phyloP scores from a whole-genome alignment of 2,888 invertebrate species.

The Oligia strigilis region DNA sequence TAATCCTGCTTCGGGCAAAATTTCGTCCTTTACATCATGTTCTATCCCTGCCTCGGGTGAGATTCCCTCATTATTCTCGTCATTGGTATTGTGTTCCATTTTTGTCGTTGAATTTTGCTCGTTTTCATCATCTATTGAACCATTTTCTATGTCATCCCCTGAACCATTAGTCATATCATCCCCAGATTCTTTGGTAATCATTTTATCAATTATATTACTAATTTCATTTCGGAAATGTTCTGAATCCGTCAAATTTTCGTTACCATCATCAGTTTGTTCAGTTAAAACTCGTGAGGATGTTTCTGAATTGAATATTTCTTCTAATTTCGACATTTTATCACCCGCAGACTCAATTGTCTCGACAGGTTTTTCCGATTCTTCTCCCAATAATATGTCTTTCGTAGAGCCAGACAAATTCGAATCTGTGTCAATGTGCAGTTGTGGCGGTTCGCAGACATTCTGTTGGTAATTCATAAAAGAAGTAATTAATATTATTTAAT shows the following conservation, averaged over 20 bases:
- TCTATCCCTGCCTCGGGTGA: neutral
- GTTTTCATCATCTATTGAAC: slow-evolving; percentile 10
- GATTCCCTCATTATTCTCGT: neutral
- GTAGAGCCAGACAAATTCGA: neutral
- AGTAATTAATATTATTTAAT: neutral
- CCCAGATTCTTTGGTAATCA: slow-evolving; percentile 14
- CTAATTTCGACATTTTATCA: neutral
- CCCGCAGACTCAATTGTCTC: slow-evolving; percentile 1
- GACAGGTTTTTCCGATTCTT: slow-evolving; percentile 14
- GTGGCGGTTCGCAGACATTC: slow-evolving; percentile 63
- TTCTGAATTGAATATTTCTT: slow-evolving; percentile 6
- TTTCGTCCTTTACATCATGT: neutral
- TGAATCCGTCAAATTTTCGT: slow-evolving; percentile 13
- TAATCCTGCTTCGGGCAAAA: neutral
- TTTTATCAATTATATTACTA: slow-evolving; percentile 48
- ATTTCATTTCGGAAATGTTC: slow-evolving; percentile 64
- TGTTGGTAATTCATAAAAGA: slow-evolving; percentile 46
- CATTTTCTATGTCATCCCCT: slow-evolving; percentile 12
- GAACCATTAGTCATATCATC: slow-evolving; percentile 9
- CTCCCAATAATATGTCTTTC: slow-evolving; percentile 1
- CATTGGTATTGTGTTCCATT: neutral
- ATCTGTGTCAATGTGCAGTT: neutral
- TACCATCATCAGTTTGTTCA: slow-evolving; percentile 1
- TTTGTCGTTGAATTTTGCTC: slow-evolving; percentile 20
- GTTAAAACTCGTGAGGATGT: neutral